Conservation (phyloP, 1,140 invertebrate genomes). For the Drosophila suzukii region DNA sequence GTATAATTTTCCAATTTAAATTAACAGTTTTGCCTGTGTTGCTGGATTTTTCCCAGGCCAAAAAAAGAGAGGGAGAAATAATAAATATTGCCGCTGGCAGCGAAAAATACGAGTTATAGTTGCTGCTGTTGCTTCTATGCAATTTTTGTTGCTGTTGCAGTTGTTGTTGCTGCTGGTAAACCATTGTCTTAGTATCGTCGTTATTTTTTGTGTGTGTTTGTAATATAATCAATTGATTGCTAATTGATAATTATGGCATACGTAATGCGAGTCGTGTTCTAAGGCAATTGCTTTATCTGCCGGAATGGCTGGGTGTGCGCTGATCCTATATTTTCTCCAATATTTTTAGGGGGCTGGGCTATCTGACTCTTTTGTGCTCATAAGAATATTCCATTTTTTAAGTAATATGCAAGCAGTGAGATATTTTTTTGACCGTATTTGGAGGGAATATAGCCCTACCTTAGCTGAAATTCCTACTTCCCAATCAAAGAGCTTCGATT, state of each 20-base stretch:
- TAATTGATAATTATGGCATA: constrained; percentile 80
- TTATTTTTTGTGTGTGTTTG: constrained; percentile 31
- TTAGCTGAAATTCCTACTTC: neutral
- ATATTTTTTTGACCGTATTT: neutral
- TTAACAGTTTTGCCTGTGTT: constrained; percentile 65
- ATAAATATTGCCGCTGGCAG: constrained; percentile 52
- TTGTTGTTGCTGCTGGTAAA: constrained; percentile 10
- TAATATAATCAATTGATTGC: constrained; percentile 79
- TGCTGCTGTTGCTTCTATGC: constrained; percentile 41
- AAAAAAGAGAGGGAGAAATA: constrained; percentile 28
- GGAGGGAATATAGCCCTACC: neutral
- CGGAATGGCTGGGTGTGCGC: neutral
- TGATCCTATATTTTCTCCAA: neutral
- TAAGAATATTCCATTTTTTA: no score
- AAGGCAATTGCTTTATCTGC: constrained; percentile 1
- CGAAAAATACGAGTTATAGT: constrained; percentile 63
- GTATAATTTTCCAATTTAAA: constrained; percentile 84
- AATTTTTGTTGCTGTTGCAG: constrained; percentile 33
- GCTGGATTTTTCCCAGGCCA: constrained; percentile 74
- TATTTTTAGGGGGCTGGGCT: neutral
- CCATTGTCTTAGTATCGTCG: constrained; percentile 40
- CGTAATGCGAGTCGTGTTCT: constrained; percentile 38
- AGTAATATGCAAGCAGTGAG: no score
- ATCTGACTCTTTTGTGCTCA: neutral
- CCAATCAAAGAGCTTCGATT: neutral